Conservation (phyloP, 2,888 invertebrate genomes). For the Phaonia tiefii region DNA sequence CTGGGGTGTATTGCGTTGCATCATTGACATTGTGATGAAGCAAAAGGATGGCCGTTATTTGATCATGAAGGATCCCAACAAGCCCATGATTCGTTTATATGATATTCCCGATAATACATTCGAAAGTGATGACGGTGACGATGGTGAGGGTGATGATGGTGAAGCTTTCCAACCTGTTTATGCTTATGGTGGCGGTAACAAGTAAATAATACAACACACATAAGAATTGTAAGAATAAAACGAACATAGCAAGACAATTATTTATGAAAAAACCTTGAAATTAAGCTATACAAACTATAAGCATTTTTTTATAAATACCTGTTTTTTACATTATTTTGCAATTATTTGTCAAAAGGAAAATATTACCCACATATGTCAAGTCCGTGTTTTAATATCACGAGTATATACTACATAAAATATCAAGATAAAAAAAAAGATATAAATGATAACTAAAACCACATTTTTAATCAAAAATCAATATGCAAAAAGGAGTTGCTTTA, state of each 20-base stretch:
- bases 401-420: slow-evolving; percentile 8
- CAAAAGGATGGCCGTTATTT: slow-evolving; percentile 97
- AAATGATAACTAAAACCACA: slow-evolving; percentile 36
- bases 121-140: slow-evolving; percentile 96
- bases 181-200: slow-evolving; percentile 66
- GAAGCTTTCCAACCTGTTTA: slow-evolving; percentile 80
- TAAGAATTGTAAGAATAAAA: slow-evolving; percentile 14
- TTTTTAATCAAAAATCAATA: slow-evolving; percentile 28
- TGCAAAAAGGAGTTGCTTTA: slow-evolving; percentile 41
- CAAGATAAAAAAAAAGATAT: slow-evolving; percentile 11
- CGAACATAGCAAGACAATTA: slow-evolving; percentile 6
- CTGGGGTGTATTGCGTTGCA: slow-evolving; percentile 98
- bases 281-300: slow-evolving; percentile 42
- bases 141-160: slow-evolving; percentile 79
- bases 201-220: slow-evolving; percentile 42
- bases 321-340: slow-evolving; percentile 44
- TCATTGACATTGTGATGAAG: slow-evolving; percentile 98
- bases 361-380: slow-evolving; percentile 38
- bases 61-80: slow-evolving; percentile 99
- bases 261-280: slow-evolving; percentile 35
- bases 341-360: slow-evolving; percentile 44
- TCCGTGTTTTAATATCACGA: not conserved
- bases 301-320: slow-evolving; percentile 43
- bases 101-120: slow-evolving; percentile 99
- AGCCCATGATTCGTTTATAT: slow-evolving; percentile 97